Percentiles rank a stretch among this genome's conserved stretches.
Evolutionary conservation across 2,113 vertebrate genomes (phyloP).

Genomic region (Tamias sibiricus): DNA sequence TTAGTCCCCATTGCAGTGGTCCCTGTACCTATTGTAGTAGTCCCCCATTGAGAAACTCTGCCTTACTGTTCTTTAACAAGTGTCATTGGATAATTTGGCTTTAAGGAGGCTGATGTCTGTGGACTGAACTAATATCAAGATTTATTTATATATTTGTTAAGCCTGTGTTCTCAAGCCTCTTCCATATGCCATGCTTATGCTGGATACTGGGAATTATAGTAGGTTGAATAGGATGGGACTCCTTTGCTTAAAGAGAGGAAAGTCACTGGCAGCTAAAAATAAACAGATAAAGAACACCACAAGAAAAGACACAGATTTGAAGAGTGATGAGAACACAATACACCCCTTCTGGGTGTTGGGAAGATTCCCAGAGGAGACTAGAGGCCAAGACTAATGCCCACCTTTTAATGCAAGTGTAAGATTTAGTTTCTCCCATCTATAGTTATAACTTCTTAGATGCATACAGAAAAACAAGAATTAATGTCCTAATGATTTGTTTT

Average conservation of each 20-base stretch:
- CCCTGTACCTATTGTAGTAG: background rate
- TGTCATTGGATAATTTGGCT: background rate
- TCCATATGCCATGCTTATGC: background rate
- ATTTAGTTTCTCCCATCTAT: background rate
- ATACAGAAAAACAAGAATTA: background rate
- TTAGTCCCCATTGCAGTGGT: background rate
- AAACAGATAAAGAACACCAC: background rate
- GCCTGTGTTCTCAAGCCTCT: background rate
- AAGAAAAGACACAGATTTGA: background rate
- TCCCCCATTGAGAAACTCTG: background rate
- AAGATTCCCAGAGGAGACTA: background rate
- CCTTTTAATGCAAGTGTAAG: background rate
- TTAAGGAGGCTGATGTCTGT: background rate
- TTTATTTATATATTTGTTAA: background rate
- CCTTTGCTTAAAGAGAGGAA: background rate
- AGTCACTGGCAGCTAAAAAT: background rate
- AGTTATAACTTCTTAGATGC: background rate
- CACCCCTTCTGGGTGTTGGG: background rate
- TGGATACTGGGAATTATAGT: background rate
- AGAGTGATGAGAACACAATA: background rate
- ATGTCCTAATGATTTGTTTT: slow-evolving; percentile 20
- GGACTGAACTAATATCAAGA: background rate
- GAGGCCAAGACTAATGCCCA: background rate
- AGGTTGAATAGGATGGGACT: background rate
- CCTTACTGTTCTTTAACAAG: background rate